Evolutionary conservation across 2,797 vertebrate species (phyloP), one percentile per base, ranked within the genome.

Genomic region (Pampus argenteus): DNA sequence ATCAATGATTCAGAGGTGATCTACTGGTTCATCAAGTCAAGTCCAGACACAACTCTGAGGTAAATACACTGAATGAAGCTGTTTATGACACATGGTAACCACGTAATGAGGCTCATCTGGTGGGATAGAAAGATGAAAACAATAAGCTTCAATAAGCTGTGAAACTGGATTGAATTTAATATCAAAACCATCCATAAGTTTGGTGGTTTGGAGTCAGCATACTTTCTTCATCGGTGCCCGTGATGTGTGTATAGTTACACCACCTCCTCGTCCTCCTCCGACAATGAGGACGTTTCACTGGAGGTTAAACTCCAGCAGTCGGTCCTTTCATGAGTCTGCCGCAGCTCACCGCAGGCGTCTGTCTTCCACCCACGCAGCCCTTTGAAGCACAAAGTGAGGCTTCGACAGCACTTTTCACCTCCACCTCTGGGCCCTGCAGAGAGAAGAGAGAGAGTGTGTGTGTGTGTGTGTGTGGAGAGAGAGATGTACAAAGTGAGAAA

Each of bases 361-460:
- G 50, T 56, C 71, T 3, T 78, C 64, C 52, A 0, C 71, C 72
- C 75, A 73, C 78, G 1, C 68, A 2, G 6, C 4, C 18, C 61
- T 78, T 71, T 81, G 76, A 76, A 74, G 78, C 69, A 75, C 56
- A 73, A 79, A 72, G 34, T 0, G n/a, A 57, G 45, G 74, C 42
- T 72, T 78, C 17, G 3, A 28, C 66, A 48, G 60, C 59, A 78
- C 64, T 75, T 81, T 60, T 65, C 72, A 72, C 71, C 64, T 76
- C 44, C 76, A 76, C 56, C 75, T 66, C 64, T 47, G 63, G 62
- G 59, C 28, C 0, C 42, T 13, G 34, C 66, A 9, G 51, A 17
- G 60, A 54, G 15, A n/a, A n/a, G n/a, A n/a, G n/a, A n/a, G n/a
- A n/a, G 10, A 9, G 36, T 25, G 60, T 50, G 51, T 44, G 50